phyloP scores from a whole-genome alignment of 2,888 invertebrate genomes.

The Drosophila kanekoi region DNA sequence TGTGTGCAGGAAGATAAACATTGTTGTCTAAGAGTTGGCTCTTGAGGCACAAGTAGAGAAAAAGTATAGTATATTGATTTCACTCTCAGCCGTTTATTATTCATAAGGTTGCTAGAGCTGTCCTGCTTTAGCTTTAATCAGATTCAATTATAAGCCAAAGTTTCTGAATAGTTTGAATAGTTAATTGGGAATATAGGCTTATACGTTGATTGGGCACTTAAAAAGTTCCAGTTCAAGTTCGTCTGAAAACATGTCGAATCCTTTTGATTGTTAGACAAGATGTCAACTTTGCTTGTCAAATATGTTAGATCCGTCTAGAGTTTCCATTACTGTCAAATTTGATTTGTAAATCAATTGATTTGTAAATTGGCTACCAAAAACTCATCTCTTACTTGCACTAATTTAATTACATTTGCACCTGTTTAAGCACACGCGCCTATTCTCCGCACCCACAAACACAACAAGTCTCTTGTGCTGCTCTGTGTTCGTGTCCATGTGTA shows the following conservation, averaged over 20 bases:
- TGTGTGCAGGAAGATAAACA: conserved; percentile 42
- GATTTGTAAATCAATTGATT: not conserved
- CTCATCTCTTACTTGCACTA: conserved; percentile 2
- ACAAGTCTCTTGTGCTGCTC: conserved; percentile 27
- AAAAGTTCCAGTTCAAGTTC: no score
- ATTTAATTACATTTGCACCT: conserved; percentile 26
- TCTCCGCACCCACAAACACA: conserved; percentile 30
- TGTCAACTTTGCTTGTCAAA: no score
- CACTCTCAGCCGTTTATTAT: not conserved
- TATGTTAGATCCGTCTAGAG: no score
- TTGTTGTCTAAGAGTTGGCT: no score
- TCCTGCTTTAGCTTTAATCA: not conserved
- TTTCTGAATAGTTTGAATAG: no score
- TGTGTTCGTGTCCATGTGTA: conserved; percentile 36
- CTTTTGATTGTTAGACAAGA: no score
- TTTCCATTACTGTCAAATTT: no score
- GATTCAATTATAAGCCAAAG: no score
- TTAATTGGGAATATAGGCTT: no score
- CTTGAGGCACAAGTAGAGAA: no score
- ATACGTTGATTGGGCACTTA: no score
- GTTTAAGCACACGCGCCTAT: conserved; percentile 47
- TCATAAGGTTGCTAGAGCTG: not conserved
- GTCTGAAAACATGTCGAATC: no score
- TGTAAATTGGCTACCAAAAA: not conserved
- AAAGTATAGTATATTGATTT: not conserved